phyloP scores from a whole-genome alignment of 2,113 vertebrate genomes.

The Poecilia latipinna region DNA sequence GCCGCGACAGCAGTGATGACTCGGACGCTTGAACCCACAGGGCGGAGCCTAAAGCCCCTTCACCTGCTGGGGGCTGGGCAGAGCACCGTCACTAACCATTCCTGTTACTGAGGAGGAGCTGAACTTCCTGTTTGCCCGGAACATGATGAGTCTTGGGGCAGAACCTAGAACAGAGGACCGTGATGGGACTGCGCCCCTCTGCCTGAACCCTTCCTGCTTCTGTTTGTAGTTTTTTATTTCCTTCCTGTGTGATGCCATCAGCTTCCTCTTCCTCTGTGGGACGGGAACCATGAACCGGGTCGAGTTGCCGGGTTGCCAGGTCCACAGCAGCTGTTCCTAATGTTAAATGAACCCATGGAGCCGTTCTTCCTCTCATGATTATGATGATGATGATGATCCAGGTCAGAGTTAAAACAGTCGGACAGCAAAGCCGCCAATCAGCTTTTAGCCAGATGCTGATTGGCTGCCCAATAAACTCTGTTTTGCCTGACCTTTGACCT shows the following conservation, averaged over 20 bases:
- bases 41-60: too few relatives aligned
- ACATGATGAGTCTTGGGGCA: neutral
- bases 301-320: neutral
- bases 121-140: neutral
- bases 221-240: neutral
- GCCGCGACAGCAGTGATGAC: slow-evolving; percentile 95
- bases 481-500: too few relatives aligned
- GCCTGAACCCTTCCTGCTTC: neutral
- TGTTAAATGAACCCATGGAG: too few relatives aligned
- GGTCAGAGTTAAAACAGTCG: too few relatives aligned
- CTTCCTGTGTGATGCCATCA: neutral
- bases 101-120: neutral
- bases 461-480: too few relatives aligned
- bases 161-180: neutral
- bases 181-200: too few relatives aligned
- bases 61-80: too few relatives aligned
- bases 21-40: slow-evolving; percentile 86
- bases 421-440: too few relatives aligned
- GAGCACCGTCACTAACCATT: slow-evolving; percentile 18
- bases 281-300: too few relatives aligned
- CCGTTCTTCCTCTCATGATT: too few relatives aligned
- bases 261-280: neutral
- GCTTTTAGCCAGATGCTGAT: too few relatives aligned
- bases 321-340: neutral
- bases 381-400: too few relatives aligned